phyloP scores from a whole-genome alignment of 2,113 vertebrate species.

The Lasiurus borealis region DNA sequence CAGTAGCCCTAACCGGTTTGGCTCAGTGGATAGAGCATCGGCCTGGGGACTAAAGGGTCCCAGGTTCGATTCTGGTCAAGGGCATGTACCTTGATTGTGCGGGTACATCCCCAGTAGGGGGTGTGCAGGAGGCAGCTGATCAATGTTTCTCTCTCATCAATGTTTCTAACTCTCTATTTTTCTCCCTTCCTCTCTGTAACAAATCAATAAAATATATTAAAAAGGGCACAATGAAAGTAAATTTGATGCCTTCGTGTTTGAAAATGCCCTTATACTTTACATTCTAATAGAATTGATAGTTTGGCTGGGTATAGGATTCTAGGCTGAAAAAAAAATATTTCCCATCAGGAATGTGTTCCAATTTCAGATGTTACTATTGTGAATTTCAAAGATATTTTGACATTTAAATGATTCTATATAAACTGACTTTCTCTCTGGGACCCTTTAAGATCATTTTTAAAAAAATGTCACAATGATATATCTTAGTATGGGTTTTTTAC shows the following conservation, averaged over 20 bases:
- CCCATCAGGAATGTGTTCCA: neutral
- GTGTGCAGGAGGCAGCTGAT: too few species aligned
- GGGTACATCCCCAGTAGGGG: too few species aligned
- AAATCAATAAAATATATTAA: too few species aligned
- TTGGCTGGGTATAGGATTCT: neutral
- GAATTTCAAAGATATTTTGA: neutral
- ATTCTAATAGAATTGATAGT: neutral
- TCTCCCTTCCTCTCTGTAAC: too few species aligned
- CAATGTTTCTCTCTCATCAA: too few species aligned
- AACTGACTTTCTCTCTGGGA: neutral
- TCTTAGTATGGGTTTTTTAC: neutral
- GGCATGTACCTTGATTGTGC: too few species aligned
- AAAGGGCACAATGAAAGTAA: neutral
- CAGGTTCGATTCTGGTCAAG: too few species aligned
- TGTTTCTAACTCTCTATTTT: too few species aligned
- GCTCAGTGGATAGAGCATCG: too few species aligned
- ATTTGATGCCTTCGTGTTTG: neutral
- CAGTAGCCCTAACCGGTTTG: too few species aligned
- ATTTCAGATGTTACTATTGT: neutral
- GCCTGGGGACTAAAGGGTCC: too few species aligned
- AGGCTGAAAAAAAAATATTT: conserved; percentile 44
- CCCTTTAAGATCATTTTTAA: neutral
- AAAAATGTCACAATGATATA: neutral
- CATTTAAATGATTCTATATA: neutral
- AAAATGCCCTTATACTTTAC: conserved; percentile 1